phyloP scores from a whole-genome alignment of 92 coral and sea anemone species.

The Actinernus sp. region DNA sequence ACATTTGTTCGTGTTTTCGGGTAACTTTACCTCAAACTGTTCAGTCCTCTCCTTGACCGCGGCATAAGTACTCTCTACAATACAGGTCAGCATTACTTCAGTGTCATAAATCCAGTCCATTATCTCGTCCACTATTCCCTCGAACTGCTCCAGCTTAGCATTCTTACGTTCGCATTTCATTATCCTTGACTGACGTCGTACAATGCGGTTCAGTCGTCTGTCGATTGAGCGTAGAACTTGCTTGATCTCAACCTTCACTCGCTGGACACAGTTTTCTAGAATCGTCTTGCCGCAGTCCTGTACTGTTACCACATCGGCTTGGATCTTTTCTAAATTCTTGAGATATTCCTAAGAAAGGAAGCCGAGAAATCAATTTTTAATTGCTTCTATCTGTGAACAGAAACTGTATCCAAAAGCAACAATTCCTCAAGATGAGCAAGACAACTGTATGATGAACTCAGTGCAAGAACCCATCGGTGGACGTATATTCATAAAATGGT shows the following conservation, averaged over 20 bases:
- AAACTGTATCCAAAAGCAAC: too few relatives aligned
- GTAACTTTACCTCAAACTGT: conserved; percentile 80
- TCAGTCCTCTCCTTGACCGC: conserved; percentile 77
- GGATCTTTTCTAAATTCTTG: conserved; percentile 78
- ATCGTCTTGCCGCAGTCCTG: conserved; percentile 84
- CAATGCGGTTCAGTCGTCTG: conserved; percentile 84
- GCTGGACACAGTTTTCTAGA: conserved; percentile 67
- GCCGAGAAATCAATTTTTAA: too few relatives aligned
- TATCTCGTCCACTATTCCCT: conserved; percentile 92
- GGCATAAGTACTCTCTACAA: conserved; percentile 74
- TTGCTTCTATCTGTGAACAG: too few relatives aligned
- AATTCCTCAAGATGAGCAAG: too few relatives aligned
- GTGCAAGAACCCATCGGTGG: too few relatives aligned
- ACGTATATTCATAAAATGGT: too few relatives aligned
- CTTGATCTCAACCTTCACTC: conserved; percentile 66
- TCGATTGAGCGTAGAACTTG: conserved; percentile 87
- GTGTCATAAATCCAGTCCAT: conserved; percentile 99
- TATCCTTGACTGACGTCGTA: conserved; percentile 89
- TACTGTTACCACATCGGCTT: conserved; percentile 69
- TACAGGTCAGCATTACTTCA: conserved; percentile 73
- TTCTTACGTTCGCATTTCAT: conserved; percentile 94
- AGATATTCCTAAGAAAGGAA: conserved; percentile 65
- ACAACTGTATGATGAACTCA: too few relatives aligned
- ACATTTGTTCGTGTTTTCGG: too few relatives aligned
- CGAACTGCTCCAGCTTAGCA: conserved; percentile 91